Base-by-base conservation (phyloP, 2,113 vertebrate genomes). In the Psophia crepitans region DNA sequence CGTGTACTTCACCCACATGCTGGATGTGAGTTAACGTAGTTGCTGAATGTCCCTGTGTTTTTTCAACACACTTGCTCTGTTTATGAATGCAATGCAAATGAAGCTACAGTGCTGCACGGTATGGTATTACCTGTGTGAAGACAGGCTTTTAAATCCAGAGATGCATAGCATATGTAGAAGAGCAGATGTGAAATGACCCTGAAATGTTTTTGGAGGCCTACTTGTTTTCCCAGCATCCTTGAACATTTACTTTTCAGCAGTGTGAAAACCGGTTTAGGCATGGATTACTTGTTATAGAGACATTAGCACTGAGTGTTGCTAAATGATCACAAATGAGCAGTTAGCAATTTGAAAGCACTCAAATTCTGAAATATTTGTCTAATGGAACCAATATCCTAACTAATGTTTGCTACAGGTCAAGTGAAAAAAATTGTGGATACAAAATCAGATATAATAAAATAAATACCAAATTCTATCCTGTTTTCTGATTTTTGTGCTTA, bases 1-100 rank as follows among this genome's bases (percentile, higher is more conserved):
- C 95, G 94, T 97, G 82, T 60, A 58, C 14, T 77, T 97, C 96
- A 93, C 89, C 93, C 69, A 94, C 54, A 90, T 93, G 81, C 44
- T 92, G 92, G 74, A 83, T 91, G 91, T 68, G 49, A 39, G 63
- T 93, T 97, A 95, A 74, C 76, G 41, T 83, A 57, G 60, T 74
- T 75, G 54, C 57, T 68, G 49, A 68, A 66, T 85, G 84, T 71
- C 54, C 23, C 77, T 74, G 24, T 51, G 64, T 66, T 87, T 92
- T 92, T 94, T 96, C 71, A 87, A 14, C 35, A 58, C 54, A 43
- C 73, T 88, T 43, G 5, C 57, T 79, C 20, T n/a, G 37, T 70
- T 33, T 71, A 51, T 66, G 57, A 81, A 35, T n/a, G 22, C 39
- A 54, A 26, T 44, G 71, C 68, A 90, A 90, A 90, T 68, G 57